Percentiles rank a stretch among this genome's conserved stretches.
Conservation (phyloP, 2,797 vertebrate species). For the Sebastes minor region DNA sequence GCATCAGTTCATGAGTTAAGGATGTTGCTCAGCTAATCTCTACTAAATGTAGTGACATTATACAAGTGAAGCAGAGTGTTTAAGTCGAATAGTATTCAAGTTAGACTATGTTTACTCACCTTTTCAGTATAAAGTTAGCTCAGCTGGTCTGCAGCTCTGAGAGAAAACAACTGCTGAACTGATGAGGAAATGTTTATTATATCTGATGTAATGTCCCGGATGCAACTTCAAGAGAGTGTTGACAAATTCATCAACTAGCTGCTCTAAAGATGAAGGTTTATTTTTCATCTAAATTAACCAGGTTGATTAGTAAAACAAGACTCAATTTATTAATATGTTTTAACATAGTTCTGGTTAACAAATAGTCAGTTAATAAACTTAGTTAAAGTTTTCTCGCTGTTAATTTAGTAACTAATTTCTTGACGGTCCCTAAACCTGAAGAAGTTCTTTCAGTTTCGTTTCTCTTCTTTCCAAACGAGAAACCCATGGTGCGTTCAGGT, state of each 20-base stretch:
- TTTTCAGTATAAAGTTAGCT: neutral
- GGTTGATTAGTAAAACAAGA: accelerated
- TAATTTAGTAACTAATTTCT: accelerated
- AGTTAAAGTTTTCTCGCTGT: accelerated
- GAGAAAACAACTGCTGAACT: accelerated
- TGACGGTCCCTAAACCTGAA: slow-evolving; percentile 1
- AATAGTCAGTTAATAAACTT: accelerated
- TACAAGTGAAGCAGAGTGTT: no score
- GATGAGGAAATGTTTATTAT: neutral
- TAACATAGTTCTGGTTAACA: accelerated
- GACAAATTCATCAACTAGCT: accelerated
- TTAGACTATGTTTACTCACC: neutral
- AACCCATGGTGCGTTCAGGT: slow-evolving; percentile 34
- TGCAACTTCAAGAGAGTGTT: slow-evolving; percentile 1
- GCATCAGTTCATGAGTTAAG: neutral
- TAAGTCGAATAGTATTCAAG: no score
- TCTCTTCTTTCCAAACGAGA: slow-evolving; percentile 10
- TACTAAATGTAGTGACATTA: neutral
- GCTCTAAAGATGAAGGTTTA: accelerated
- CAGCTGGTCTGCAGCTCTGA: neutral
- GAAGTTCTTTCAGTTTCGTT: slow-evolving; percentile 54
- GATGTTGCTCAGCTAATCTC: neutral
- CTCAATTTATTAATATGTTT: accelerated
- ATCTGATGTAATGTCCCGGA: neutral
- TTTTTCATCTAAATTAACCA: accelerated